Percentiles rank a stretch among this genome's conserved stretches.
Evolutionary conservation across 2,113 vertebrate genomes (phyloP).

Genomic region (Camelus bactrianus): DNA sequence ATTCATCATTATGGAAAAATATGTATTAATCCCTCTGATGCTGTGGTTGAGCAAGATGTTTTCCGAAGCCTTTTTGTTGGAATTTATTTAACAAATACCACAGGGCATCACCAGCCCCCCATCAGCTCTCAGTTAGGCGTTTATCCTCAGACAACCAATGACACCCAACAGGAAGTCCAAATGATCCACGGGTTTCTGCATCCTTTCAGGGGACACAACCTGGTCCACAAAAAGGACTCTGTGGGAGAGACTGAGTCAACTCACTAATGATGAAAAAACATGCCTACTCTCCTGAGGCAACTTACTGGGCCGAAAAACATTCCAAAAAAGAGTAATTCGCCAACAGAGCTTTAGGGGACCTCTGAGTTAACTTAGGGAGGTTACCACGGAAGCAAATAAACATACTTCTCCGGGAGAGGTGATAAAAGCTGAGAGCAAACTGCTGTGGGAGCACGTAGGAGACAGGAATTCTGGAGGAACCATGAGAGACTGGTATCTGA

Average conservation of each 20-base stretch:
- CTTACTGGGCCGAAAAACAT: not conserved
- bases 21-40: not conserved
- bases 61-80: not conserved
- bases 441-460: too few species aligned
- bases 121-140: not conserved
- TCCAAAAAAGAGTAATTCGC: not conserved
- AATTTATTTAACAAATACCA: not conserved
- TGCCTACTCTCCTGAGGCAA: too few species aligned
- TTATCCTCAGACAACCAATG: not conserved
- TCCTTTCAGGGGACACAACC: not conserved
- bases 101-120: not conserved
- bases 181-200: not conserved
- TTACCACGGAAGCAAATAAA: not conserved
- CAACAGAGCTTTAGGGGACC: not conserved
- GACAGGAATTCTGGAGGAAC: too few species aligned
- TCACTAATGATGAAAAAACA: not conserved
- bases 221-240: not conserved
- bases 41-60: not conserved
- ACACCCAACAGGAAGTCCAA: not conserved
- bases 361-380: not conserved
- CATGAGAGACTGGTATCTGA: too few species aligned
- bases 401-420: not conserved
- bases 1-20: not conserved
- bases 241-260: not conserved
- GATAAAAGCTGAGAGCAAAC: fast-evolving